Conservation (phyloP, 2,888 invertebrate genomes). For the Tinea trinotella region DNA sequence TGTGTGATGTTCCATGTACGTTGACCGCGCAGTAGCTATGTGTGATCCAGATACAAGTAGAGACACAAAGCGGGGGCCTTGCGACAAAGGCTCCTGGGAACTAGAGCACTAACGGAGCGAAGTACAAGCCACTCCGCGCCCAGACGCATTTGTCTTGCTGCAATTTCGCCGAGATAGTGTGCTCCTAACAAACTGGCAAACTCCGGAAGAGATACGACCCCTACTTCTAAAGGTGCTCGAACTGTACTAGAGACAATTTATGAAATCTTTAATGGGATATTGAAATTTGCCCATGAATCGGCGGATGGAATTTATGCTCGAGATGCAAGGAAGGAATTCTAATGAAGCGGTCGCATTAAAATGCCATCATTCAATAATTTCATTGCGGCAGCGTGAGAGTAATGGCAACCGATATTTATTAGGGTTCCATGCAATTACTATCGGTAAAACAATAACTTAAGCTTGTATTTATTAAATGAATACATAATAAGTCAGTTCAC, state of each 20-base stretch:
- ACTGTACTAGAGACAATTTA: conserved; percentile 30
- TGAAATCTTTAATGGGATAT: conserved; percentile 35
- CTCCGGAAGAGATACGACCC: conserved; percentile 5
- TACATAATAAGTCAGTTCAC: no score
- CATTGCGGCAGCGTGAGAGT: conserved; percentile 18
- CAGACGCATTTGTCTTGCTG: conserved; percentile 32
- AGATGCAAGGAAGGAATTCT: conserved; percentile 33
- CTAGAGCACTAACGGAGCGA: conserved; percentile 44
- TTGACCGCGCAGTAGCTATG: conserved; percentile 29
- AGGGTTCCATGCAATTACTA: conserved; percentile 8
- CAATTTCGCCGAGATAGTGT: conserved; percentile 23
- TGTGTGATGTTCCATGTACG: conserved; percentile 4
- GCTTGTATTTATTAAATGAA: neutral
- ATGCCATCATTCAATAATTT: conserved; percentile 27
- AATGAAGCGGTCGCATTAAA: conserved; percentile 36
- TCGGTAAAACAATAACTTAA: conserved; percentile 6
- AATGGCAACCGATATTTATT: conserved; percentile 15
- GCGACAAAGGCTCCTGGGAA: conserved; percentile 47
- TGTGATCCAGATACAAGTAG: conserved; percentile 45
- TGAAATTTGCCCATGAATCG: conserved; percentile 28
- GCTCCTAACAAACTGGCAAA: conserved; percentile 10
- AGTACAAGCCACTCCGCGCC: conserved; percentile 31
- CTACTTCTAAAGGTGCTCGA: conserved; percentile 11
- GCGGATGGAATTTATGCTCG: conserved; percentile 27
- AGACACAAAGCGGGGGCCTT: neutral